Conservation (phyloP, 1,140 invertebrate species). For the Dendroctonus valens region DNA sequence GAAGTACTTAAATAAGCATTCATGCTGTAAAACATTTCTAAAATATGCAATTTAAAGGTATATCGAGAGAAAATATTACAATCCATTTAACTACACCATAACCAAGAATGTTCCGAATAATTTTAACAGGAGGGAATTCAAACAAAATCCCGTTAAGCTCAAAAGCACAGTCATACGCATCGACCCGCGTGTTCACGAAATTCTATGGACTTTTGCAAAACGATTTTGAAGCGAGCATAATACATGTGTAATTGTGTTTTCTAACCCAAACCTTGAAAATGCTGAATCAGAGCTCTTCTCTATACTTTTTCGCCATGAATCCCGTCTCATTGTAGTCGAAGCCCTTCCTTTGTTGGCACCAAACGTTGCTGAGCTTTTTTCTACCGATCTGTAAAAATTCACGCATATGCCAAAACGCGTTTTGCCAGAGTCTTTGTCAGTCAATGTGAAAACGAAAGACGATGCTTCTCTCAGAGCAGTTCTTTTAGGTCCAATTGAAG, state of each 20-base stretch:
- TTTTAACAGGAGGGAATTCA: no score
- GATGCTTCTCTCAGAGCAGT: conserved; percentile 84
- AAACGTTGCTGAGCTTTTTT: conserved; percentile 53
- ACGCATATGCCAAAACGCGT: conserved; percentile 91
- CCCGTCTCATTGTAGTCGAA: conserved; percentile 67
- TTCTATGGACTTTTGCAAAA: background rate
- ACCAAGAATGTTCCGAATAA: no score
- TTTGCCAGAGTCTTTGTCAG: conserved; percentile 96
- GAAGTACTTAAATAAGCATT: no score
- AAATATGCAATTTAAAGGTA: no score
- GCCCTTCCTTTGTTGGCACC: conserved; percentile 43
- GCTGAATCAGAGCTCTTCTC: conserved; percentile 89
- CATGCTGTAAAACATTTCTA: no score
- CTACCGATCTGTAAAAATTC: conserved; percentile 94
- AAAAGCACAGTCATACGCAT: no score
- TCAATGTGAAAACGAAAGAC: conserved; percentile 97
- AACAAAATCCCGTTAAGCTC: no score
- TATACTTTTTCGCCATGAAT: conserved; percentile 87
- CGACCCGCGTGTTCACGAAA: no score
- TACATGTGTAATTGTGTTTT: conserved; percentile 1
- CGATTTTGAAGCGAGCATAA: background rate
- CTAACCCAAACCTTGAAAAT: conserved; percentile 77
- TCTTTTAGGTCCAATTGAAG: conserved; percentile 83
- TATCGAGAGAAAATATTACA: no score
- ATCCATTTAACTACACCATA: no score